Evolutionary conservation across 2,113 vertebrate genomes (phyloP).

Genomic region (Dascyllus trimaculatus): DNA sequence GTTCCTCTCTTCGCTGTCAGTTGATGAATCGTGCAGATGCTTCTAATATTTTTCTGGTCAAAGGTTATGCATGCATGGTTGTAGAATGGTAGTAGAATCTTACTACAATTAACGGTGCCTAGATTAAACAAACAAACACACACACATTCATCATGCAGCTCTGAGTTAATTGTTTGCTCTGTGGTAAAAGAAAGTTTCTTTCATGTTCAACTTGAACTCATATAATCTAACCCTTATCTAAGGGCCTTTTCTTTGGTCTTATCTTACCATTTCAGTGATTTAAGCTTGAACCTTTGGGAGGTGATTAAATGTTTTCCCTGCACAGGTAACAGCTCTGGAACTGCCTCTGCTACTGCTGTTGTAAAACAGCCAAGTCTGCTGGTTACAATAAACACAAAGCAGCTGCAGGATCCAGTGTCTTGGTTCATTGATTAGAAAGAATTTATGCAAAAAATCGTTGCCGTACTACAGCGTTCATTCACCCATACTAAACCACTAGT

Average conservation of each 20-base stretch:
- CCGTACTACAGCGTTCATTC: neutral
- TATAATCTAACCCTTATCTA: no score
- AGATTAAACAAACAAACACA: no score
- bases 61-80: neutral
- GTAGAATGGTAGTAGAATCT: no score
- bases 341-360: neutral
- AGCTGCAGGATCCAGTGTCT: neutral
- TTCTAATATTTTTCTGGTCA: no score
- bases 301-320: neutral
- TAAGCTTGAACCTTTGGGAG: neutral
- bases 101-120: no score
- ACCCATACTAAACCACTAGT: neutral
- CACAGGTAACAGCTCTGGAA: conserved; percentile 1
- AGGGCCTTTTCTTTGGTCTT: no score
- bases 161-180: neutral
- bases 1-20: no score
- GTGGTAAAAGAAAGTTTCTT: neutral
- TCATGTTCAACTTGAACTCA: no score
- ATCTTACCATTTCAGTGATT: neutral
- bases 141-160: neutral
- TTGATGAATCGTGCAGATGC: no score
- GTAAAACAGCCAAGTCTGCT: neutral
- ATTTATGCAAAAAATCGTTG: neutral
- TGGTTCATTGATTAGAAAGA: neutral
- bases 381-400: neutral